A percentile compares a stretch with the other conserved stretches of the same genome.
Evolutionary conservation across 2,888 invertebrate species (phyloP).

Genomic region (Pachydiplax longipennis): DNA sequence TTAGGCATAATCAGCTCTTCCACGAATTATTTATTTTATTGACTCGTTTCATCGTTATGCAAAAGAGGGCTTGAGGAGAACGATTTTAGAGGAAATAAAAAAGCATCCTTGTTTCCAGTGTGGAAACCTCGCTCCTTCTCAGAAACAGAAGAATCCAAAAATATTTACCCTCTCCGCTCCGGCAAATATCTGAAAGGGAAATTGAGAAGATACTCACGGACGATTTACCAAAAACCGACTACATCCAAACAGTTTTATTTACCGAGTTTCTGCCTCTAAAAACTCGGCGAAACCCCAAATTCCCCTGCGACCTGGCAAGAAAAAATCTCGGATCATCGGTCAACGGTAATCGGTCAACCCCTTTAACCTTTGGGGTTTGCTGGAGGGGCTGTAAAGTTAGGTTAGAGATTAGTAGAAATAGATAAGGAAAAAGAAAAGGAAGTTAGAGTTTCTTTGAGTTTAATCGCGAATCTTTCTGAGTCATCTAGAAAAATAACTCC

Average conservation of each 20-base stretch:
- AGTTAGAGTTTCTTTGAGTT: background rate
- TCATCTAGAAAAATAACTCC: too few species aligned
- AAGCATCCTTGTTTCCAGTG: too few species aligned
- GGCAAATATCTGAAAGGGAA: background rate
- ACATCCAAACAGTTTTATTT: background rate
- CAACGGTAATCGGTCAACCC: background rate
- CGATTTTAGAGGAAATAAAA: too few species aligned
- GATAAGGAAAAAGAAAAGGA: background rate
- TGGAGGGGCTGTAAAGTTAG: too few species aligned
- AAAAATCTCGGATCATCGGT: background rate
- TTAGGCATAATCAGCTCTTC: too few species aligned
- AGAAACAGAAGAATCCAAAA: background rate
- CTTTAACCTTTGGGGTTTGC: background rate
- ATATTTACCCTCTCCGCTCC: background rate
- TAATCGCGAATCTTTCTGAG: background rate
- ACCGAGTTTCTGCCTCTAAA: background rate
- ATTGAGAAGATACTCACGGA: background rate
- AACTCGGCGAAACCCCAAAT: background rate
- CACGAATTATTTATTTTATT: too few species aligned
- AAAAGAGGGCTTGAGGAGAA: too few species aligned
- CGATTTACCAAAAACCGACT: background rate
- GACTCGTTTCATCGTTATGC: too few species aligned
- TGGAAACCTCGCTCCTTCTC: too few species aligned
- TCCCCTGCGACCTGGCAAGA: background rate
- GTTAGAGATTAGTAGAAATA: background rate